Evolutionary conservation across 2,797 vertebrate genomes (phyloP).

Genomic region (Jordanella pulchra): DNA sequence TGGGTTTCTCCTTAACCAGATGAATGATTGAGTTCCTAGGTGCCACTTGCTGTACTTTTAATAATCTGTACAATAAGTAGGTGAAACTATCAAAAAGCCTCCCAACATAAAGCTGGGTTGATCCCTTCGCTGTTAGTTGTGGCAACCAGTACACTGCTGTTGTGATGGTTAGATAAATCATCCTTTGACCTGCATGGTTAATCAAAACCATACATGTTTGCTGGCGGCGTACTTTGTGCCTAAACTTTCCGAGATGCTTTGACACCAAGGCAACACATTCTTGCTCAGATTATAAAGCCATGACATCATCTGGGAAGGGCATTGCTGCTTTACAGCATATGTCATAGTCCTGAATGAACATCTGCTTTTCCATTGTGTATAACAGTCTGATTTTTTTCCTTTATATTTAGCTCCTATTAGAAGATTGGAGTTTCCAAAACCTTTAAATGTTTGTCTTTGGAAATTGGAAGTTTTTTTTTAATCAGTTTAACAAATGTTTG

Average conservation of each 20-base stretch:
- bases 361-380: conserved; percentile 28
- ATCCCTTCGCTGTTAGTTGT: conserved; percentile 19
- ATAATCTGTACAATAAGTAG: conserved; percentile 14
- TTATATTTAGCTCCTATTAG: neutral
- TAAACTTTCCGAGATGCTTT: conserved; percentile 7
- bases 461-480: neutral
- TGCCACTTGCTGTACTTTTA: conserved; percentile 22
- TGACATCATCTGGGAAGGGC: conserved; percentile 59
- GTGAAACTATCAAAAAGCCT: conserved; percentile 23
- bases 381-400: neutral
- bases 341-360: conserved; percentile 29
- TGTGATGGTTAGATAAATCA: conserved; percentile 33
- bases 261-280: conserved; percentile 26
- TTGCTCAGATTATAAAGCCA: conserved; percentile 28
- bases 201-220: neutral
- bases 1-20: neutral
- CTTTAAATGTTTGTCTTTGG: neutral
- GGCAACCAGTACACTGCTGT: conserved; percentile 35
- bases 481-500: neutral
- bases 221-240: conserved; percentile 8
- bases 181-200: conserved; percentile 19
- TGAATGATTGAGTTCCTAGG: conserved; percentile 10
- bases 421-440: no score
- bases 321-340: conserved; percentile 24
- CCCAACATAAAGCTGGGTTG: conserved; percentile 41